Base-by-base conservation (phyloP, 1,140 invertebrate genomes). In the Cephus cinctus region DNA sequence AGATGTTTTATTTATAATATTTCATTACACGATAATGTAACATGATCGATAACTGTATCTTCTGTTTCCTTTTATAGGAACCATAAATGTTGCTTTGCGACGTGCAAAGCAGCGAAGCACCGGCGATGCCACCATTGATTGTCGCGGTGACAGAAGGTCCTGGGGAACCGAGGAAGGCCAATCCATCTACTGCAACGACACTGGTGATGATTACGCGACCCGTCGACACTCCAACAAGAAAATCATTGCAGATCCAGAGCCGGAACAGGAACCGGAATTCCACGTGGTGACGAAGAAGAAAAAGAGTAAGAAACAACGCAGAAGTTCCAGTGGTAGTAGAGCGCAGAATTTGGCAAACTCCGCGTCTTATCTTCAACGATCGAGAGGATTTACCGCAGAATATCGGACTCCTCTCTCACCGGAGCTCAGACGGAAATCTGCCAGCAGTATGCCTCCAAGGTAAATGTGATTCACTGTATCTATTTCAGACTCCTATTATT, bases 271-370 rank as follows among this genome's bases (percentile, higher is more conserved):
- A 56, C 65, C 70, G 1, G 86, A 88, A 43, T 88, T 87, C 67
- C 79, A 84, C 56, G 83, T 86, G 16, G 86, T 88, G 31, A 86
- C 84, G 6, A 88, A 87, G 56, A 85, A 86, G 56, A 86, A 86
- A 57, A 83, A 83, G 50, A 82, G 81, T 54, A 85, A 87, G 60
- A 85, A 86, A 53, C 80, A 80, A 18, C 75, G 80, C 1, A 77
- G 74, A 41, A 77, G 74, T 51, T 76, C 69, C 11, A 76, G 71
- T 42, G 73, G 73, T 36, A 57, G 69, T 43, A 65, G 72, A 40
- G 71, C 73, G 8, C 71, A 72, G 50, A 76, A 75, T 55, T 54
- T 75, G 12, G 54, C 64, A 1, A 65, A 61, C 19, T 71, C 73
- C 2, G 65, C 60, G 8, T 69, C 68, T 8, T 74, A 76, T 57